Percentiles rank a stretch among this genome's conserved stretches.
Conservation (phyloP, 2,888 invertebrate genomes). For the Colostygia pectinataria region DNA sequence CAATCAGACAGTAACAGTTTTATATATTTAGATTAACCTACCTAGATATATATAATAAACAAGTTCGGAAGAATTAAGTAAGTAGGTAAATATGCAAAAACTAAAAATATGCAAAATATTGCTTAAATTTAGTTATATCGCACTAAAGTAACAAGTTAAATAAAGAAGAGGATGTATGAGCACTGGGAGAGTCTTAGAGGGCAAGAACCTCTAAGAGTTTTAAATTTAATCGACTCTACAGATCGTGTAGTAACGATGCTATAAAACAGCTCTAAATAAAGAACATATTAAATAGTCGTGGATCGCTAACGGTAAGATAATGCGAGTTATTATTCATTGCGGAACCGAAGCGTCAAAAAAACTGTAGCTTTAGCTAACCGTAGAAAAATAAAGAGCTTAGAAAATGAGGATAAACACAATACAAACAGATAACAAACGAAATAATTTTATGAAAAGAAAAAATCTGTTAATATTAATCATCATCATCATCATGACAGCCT, state of each 20-base stretch:
- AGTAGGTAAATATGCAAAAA: no score
- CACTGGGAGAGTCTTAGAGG: slow-evolving; percentile 5
- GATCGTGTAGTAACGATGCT: slow-evolving; percentile 32
- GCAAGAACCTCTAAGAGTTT: slow-evolving; percentile 29
- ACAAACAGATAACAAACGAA: not conserved
- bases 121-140: no score
- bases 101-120: no score
- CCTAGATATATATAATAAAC: no score
- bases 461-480: no score
- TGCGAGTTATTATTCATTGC: slow-evolving; percentile 46
- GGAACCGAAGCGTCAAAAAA: slow-evolving; percentile 45
- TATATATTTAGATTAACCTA: no score
- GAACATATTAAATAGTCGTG: slow-evolving; percentile 36
- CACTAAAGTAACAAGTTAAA: no score
- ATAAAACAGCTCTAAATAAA: slow-evolving; percentile 30
- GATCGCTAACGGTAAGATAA: slow-evolving; percentile 52
- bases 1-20: no score
- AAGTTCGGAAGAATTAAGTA: no score
- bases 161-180: not conserved
- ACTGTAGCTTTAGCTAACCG: slow-evolving; percentile 17
- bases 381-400: not conserved
- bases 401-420: not conserved
- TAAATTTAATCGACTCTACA: slow-evolving; percentile 38
- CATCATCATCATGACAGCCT: no score
- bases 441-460: not conserved